phyloP scores from a whole-genome alignment of 2,797 vertebrate species.

The Cichlasoma orientale region DNA sequence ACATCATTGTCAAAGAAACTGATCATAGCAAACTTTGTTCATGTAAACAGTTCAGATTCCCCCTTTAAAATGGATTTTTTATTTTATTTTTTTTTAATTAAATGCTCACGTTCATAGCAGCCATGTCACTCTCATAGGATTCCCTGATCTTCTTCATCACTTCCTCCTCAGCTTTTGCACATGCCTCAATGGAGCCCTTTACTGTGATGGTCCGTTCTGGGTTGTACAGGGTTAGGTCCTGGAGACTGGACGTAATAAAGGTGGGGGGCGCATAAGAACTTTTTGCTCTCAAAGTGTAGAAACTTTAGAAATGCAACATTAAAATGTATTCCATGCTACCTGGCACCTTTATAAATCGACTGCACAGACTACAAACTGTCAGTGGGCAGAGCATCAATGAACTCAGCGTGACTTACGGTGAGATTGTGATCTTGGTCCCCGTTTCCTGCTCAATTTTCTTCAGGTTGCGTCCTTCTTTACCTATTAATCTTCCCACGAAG shows the following conservation, averaged over 20 bases:
- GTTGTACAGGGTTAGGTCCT: conserved; percentile 97
- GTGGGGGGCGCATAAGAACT: not conserved
- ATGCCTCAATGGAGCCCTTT: conserved; percentile 90
- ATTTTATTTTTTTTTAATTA: not conserved
- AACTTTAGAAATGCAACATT: not conserved
- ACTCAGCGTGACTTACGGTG: conserved; percentile 85
- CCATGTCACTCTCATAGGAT: conserved; percentile 97
- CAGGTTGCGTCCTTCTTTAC: conserved; percentile 97
- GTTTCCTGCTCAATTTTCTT: conserved; percentile 99
- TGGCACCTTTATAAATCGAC: not conserved
- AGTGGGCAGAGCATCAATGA: not conserved
- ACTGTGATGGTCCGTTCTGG: conserved; percentile 97
- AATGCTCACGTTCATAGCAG: conserved; percentile 96
- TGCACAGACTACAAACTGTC: not conserved
- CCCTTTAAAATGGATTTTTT: too few relatives aligned
- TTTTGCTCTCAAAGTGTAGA: not conserved
- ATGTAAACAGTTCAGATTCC: not conserved
- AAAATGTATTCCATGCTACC: not conserved
- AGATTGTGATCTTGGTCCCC: conserved; percentile 98
- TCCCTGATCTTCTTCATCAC: conserved; percentile 99
- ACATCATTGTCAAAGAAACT: not conserved
- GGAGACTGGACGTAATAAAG: conserved; percentile 80
- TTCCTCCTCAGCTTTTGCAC: conserved; percentile 92
- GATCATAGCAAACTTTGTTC: not conserved
- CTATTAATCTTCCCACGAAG: conserved; percentile 96